These are phyloP conservation scores for Euplagia quadripunctaria DNA, from an alignment of 2,888 invertebrate genomes.

Conservation along the genomic window DNA sequence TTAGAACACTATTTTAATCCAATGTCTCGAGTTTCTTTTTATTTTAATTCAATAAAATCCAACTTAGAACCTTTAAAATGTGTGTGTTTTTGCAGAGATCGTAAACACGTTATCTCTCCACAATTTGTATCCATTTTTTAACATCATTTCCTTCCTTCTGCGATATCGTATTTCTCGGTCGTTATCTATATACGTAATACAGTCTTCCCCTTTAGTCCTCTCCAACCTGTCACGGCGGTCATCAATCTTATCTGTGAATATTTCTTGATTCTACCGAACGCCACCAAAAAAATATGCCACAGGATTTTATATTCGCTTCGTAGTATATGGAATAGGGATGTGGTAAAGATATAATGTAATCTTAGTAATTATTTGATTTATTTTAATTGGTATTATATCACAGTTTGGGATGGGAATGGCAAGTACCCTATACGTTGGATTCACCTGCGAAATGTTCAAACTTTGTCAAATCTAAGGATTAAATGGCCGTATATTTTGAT, in stretches of 20 bases:
- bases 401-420: too few relatives aligned
- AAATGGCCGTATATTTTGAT: too few relatives aligned
- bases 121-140: conserved; percentile 2
- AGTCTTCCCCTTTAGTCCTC: conserved; percentile 39
- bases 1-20: too few relatives aligned
- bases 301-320: conserved; percentile 52
- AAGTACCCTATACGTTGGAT: too few relatives aligned
- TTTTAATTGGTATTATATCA: background rate
- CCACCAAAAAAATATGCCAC: conserved; percentile 55
- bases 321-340: conserved; percentile 29
- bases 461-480: too few relatives aligned
- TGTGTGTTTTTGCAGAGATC: background rate
- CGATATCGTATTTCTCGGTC: conserved; percentile 37
- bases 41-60: too few relatives aligned
- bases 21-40: too few relatives aligned
- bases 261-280: conserved; percentile 50
- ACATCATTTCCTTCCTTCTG: conserved; percentile 16
- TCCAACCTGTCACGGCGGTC: conserved; percentile 47
- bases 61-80: too few relatives aligned
- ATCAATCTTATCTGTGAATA: conserved; percentile 60
- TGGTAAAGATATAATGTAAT: too few relatives aligned
- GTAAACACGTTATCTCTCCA: background rate
- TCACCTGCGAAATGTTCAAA: too few relatives aligned
- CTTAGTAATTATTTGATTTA: background rate
- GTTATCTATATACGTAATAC: conserved; percentile 41